These are phyloP conservation scores for Eclectus roratus DNA, from an alignment of 2,113 vertebrate genomes.

Conservation along the genomic window DNA sequence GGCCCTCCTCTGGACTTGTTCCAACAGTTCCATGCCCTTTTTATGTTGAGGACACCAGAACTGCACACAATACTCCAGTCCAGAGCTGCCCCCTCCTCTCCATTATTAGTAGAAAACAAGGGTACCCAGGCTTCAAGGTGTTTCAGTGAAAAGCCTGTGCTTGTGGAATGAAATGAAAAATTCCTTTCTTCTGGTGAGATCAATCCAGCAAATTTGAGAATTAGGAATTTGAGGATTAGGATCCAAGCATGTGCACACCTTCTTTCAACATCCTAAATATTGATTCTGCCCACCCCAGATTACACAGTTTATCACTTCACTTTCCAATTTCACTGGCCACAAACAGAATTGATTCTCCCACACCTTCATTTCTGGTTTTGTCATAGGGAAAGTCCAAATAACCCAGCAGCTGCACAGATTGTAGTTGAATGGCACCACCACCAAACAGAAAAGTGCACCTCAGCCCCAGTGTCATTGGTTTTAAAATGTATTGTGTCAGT, in stretches of 20 bases:
- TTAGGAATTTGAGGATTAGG: neutral
- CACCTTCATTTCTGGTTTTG: neutral
- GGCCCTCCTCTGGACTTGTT: too few species aligned
- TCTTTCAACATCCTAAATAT: neutral
- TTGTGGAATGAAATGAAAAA: neutral
- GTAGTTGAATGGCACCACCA: neutral
- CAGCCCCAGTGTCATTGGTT: neutral
- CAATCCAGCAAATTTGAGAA: neutral
- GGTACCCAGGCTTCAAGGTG: neutral
- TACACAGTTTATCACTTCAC: neutral
- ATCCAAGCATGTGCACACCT: neutral
- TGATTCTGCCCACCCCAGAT: neutral
- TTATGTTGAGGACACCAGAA: too few species aligned
- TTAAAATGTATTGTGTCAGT: neutral
- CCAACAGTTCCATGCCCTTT: too few species aligned
- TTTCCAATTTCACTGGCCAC: neutral
- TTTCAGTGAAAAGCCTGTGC: neutral
- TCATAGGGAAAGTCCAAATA: neutral
- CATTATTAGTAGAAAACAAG: neutral
- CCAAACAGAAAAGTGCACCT: neutral
- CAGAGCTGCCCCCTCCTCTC: neutral
- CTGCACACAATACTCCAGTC: too few species aligned
- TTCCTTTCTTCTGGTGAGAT: neutral
- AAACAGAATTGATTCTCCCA: neutral
- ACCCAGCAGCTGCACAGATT: neutral